Conservation (phyloP, 2,113 vertebrate genomes). For the Rhabdomys dilectus region DNA sequence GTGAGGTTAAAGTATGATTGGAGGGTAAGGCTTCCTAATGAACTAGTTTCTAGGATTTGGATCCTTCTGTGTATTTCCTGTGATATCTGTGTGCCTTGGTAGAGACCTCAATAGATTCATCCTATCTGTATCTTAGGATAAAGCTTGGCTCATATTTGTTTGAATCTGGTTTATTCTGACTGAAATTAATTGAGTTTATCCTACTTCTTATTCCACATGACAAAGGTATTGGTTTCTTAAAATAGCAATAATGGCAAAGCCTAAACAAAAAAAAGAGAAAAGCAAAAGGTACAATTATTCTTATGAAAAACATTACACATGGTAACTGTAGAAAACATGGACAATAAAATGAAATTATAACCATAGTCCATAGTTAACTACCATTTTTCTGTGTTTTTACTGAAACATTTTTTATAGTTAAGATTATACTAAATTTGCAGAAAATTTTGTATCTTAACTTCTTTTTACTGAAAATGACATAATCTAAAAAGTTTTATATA, state of each 20-base stretch:
- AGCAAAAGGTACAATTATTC: background rate
- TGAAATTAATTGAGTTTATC: conserved; percentile 13
- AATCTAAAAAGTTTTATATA: conserved; percentile 51
- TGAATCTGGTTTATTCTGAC: background rate
- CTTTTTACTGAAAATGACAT: conserved; percentile 59
- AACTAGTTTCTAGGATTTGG: background rate
- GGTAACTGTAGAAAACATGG: conserved; percentile 35
- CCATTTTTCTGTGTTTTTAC: conserved; percentile 13
- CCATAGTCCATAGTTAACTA: background rate
- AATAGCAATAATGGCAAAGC: conserved; percentile 13
- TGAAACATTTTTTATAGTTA: conserved; percentile 33
- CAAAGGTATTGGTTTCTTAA: background rate
- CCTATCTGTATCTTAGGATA: background rate
- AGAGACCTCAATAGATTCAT: background rate
- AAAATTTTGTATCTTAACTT: background rate
- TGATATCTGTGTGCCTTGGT: background rate
- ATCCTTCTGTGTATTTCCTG: background rate
- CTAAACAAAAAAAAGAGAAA: conserved; percentile 7
- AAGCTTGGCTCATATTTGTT: background rate
- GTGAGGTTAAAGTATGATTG: background rate
- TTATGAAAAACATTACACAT: conserved; percentile 43
- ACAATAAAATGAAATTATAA: conserved; percentile 39
- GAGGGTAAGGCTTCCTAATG: background rate
- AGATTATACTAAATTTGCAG: conserved; percentile 16
- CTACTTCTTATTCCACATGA: conserved; percentile 26